Base-by-base conservation (phyloP, 64 coral and sea anemone species). In the Montipora efflorescens region DNA sequence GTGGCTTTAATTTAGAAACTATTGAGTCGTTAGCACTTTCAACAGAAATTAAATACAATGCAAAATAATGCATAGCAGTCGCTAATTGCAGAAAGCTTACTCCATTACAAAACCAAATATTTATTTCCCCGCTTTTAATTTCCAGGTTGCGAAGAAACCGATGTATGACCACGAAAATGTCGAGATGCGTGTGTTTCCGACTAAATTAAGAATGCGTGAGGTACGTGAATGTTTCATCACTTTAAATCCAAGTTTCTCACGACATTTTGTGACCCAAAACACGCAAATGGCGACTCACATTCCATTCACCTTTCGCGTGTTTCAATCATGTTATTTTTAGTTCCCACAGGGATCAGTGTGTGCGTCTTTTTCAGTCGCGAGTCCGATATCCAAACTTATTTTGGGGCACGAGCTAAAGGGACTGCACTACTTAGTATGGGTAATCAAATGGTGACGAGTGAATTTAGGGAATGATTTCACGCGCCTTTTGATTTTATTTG, bases 251-350 rank as follows among this genome's bases (percentile, higher is more conserved):
- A 48, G 15, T 10, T 71, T 86, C 82, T 86, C 82, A 86, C 82
- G 82, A 67, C 13, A 86, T 47, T 72, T 8, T 72, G 43, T 78
- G 76, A 78, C 67, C 82, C 47, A 3, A 20, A 86, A 23, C 45
- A 51, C 66, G 82, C 82, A 71, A 86, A 69, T 50, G 8, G 16
- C 66, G 16, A 21, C 82, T 86, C 19, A 84, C 46, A 71, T 86
- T 69, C 20, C 82, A 71, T 70, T 21, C 47, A 69, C 64, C 3
- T 50, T 47, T 86, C 76, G 82, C 82, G 82, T 86, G 82, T 73
- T 59, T 62, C 45, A 67, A 11, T 18, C 22, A 18, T 15, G 68
- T 8, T 86, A 70, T 86, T 86, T 51, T 86, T 86, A 71, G 82
- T 44, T 4, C 62, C 36, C 11, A 47, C 66, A 0, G 58, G 6